Evolutionary conservation across 2,113 vertebrate species (phyloP).

Genomic region (Jacana jacana): DNA sequence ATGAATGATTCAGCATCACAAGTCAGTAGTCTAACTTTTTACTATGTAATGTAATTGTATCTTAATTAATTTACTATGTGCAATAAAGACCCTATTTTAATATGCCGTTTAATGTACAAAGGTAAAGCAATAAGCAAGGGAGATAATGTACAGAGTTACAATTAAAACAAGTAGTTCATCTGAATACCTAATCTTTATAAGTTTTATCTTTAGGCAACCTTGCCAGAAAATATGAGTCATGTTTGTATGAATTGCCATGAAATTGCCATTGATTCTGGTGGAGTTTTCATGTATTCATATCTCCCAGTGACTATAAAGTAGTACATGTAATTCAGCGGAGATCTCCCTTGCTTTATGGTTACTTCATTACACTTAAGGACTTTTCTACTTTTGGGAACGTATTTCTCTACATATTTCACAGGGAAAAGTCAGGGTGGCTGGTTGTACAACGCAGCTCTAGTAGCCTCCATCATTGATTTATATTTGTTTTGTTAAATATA

Average conservation of each 20-base stretch:
- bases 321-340: not conserved
- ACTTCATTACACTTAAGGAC: not conserved
- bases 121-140: not conserved
- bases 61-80: not conserved
- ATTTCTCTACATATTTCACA: not conserved
- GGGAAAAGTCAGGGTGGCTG: not conserved
- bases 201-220: slow-evolving; percentile 7
- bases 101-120: not conserved
- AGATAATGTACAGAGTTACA: not conserved
- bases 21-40: not conserved
- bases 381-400: not conserved
- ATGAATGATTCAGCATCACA: not conserved
- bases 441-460: not conserved
- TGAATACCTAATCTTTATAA: not conserved
- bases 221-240: not conserved
- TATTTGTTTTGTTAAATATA: not conserved
- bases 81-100: not conserved
- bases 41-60: not conserved
- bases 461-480: not conserved
- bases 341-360: not conserved
- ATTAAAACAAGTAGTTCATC: not conserved
- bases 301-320: not conserved
- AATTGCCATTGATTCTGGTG: not conserved
- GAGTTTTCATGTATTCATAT: not conserved
- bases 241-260: slow-evolving; percentile 1